Conservation (phyloP, 2,797 vertebrate genomes). For the Geotria australis region DNA sequence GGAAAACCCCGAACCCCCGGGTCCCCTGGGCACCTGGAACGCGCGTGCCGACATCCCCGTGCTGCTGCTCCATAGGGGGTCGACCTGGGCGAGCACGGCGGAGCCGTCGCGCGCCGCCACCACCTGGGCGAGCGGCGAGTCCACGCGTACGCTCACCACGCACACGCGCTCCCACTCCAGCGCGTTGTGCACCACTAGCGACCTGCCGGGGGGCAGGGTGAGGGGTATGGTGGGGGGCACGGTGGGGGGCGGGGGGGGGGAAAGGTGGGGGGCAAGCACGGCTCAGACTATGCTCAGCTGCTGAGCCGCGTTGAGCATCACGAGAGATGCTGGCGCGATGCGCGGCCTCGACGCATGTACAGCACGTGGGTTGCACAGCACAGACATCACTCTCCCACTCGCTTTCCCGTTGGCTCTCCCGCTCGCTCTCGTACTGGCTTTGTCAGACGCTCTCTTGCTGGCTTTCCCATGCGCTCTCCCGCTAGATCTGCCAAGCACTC, state of each 20-base stretch:
- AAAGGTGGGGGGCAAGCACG: slow-evolving; percentile 2
- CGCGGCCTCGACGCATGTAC: not conserved
- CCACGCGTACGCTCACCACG: slow-evolving; percentile 38
- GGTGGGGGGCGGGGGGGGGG: slow-evolving; percentile 7
- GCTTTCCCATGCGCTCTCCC: too few species aligned
- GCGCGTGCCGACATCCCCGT: slow-evolving; percentile 26
- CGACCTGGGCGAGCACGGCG: slow-evolving; percentile 48
- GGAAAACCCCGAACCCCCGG: not conserved
- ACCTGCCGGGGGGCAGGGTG: slow-evolving; percentile 31
- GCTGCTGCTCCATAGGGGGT: slow-evolving; percentile 35
- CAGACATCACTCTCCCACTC: too few species aligned
- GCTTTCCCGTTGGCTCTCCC: too few species aligned
- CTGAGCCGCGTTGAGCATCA: not conserved
- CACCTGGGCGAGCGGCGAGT: slow-evolving; percentile 26
- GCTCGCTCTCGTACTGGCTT: too few species aligned
- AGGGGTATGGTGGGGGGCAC: too few species aligned
- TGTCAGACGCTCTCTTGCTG: too few species aligned
- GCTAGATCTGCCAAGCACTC: too few species aligned
- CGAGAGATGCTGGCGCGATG: not conserved
- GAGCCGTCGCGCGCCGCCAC: slow-evolving; percentile 59
- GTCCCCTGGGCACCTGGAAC: slow-evolving; percentile 30
- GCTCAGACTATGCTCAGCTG: not conserved
- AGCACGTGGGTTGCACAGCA: too few species aligned
- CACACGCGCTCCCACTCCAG: slow-evolving; percentile 63
- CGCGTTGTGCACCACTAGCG: slow-evolving; percentile 68